Base-by-base conservation (phyloP, 2,113 vertebrate species). In the Excalfactoria chinensis region DNA sequence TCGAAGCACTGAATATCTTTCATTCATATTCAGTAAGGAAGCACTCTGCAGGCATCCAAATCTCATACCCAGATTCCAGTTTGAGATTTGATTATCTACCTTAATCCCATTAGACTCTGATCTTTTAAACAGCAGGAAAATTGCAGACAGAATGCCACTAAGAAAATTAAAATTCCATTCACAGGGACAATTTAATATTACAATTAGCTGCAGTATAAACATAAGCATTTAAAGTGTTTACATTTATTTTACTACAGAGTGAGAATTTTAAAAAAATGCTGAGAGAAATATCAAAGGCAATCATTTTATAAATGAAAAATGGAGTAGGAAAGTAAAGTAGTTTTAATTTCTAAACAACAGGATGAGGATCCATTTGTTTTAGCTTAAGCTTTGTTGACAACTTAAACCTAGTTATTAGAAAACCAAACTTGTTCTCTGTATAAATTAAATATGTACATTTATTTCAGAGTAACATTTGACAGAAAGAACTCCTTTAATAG, bases 31-130 rank as follows among this genome's bases (percentile, higher is more conserved):
- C 89, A 97, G 91, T 83, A 79, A 75, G 86, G 77, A 95, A 90
- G 67, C 69, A 90, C 77, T 92, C 84, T 66, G 93, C 86, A 90
- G 90, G 92, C 97, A 93, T 87, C 84, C 34, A 90, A 95, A 87
- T 60, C 74, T 87, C 64, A 72, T 80, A 90, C 84, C 66, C 85
- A 85, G 95, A 93, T 94, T 97, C 93, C 91, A 95, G 89, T 96
- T 87, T 94, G 90, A 96, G 95, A 97, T 98, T 97, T 97, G 97
- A 98, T 98, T 98, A 98, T 94, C 93, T 53, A 95, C 70, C 95
- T 95, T 97, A 97, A 98, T 97, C 95, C 97, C 92, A 98, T 98
- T 98, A 98, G 95, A 94, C 91, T 79, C 70, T 95, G 96, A 97
- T 97, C 96, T 97, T 96, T 96, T 92, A 97, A 97, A 97, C 89